Evolutionary conservation across 2,888 invertebrate species (phyloP).

Genomic region (Drosophila subsilvestris): DNA sequence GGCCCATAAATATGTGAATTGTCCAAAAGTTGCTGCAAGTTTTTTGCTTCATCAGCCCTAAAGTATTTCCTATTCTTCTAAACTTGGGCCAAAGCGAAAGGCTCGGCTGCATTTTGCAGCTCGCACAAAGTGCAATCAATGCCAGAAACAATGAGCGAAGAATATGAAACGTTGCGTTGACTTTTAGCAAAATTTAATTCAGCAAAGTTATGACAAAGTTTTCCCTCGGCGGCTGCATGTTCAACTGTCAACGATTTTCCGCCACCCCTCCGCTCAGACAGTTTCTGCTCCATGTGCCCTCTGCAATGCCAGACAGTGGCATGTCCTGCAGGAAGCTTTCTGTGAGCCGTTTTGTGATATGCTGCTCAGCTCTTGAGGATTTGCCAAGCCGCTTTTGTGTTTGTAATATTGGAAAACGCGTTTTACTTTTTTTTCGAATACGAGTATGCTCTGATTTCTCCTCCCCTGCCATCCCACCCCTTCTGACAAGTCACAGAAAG

Average conservation of each 20-base stretch:
- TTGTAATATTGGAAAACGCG: slow-evolving; percentile 77
- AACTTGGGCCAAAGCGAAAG: slow-evolving; percentile 23
- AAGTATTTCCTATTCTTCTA: slow-evolving; percentile 10
- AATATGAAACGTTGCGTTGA: slow-evolving; percentile 63
- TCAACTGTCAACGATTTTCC: slow-evolving; percentile 65
- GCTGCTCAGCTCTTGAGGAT: slow-evolving; percentile 74
- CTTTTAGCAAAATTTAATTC: slow-evolving; percentile 71
- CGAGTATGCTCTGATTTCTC: slow-evolving; percentile 59
- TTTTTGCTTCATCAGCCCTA: slow-evolving; percentile 37
- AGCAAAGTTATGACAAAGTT: slow-evolving; percentile 76
- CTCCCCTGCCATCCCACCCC: background rate
- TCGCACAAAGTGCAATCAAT: slow-evolving; percentile 42
- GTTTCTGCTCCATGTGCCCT: background rate
- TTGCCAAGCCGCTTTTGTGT: slow-evolving; percentile 73
- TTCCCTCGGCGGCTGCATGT: slow-evolving; percentile 71
- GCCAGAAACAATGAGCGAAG: slow-evolving; percentile 42
- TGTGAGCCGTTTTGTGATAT: slow-evolving; percentile 73
- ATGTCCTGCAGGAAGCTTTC: slow-evolving; percentile 49
- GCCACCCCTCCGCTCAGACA: background rate
- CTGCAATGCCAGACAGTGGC: slow-evolving; percentile 44
- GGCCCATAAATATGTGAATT: background rate
- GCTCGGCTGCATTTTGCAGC: slow-evolving; percentile 7
- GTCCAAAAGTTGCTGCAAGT: background rate
- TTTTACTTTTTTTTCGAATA: slow-evolving; percentile 56
- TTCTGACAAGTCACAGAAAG: background rate